Conservation (phyloP, 92 coral and sea anemone species). For the Bergia sp. region DNA sequence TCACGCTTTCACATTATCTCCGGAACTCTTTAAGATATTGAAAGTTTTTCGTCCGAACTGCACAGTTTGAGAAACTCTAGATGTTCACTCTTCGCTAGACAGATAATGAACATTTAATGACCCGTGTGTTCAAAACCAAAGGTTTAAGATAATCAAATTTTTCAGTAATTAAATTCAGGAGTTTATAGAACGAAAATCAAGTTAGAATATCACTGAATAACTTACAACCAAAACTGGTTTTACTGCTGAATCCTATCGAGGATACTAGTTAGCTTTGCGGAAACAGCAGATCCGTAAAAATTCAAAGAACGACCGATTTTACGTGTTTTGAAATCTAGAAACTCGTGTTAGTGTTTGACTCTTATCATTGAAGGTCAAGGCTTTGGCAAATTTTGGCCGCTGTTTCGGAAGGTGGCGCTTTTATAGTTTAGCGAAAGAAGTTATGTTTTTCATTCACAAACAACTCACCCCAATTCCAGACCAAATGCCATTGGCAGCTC, state of each 20-base stretch:
- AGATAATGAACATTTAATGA: background rate
- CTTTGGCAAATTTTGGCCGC: background rate
- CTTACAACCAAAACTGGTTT: background rate
- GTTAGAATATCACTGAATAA: background rate
- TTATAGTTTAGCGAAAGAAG: no score
- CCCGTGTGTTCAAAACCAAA: background rate
- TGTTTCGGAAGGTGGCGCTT: background rate
- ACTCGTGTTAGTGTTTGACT: no score
- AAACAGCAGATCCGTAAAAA: background rate
- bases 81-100: background rate
- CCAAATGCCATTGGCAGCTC: slow-evolving; percentile 20
- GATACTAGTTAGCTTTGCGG: background rate
- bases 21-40: background rate
- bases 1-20: no score
- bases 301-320: background rate
- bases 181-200: background rate
- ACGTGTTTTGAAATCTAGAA: background rate
- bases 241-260: background rate
- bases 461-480: slow-evolving; percentile 10
- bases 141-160: background rate
- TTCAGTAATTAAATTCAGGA: background rate
- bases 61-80: background rate
- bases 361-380: background rate
- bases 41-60: background rate
- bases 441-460: no score